Evolutionary conservation across 1,140 invertebrate genomes (phyloP).

Genomic region (Acromyrmex charruanus): DNA sequence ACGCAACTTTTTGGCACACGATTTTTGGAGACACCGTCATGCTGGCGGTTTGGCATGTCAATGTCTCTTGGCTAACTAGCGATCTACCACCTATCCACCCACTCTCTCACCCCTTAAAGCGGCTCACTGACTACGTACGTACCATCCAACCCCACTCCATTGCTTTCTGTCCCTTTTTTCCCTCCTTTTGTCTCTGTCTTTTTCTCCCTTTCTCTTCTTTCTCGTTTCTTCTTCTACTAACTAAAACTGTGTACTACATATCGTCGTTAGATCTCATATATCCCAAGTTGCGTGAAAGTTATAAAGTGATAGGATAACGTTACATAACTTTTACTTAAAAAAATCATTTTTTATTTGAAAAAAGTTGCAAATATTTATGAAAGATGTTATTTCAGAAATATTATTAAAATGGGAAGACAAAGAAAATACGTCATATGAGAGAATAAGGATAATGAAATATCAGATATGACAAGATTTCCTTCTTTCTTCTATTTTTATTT

Average conservation of each 20-base stretch:
- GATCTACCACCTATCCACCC: slow-evolving; percentile 82
- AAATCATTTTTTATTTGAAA: neutral
- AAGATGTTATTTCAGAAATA: neutral
- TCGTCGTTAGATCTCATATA: slow-evolving; percentile 51
- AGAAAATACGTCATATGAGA: no score
- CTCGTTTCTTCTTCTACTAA: slow-evolving; percentile 49
- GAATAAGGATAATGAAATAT: neutral
- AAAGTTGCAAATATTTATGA: neutral
- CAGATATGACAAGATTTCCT: neutral
- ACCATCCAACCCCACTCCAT: slow-evolving; percentile 76
- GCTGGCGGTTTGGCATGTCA: slow-evolving; percentile 81
- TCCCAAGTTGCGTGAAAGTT: slow-evolving; percentile 39
- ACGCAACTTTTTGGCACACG: neutral
- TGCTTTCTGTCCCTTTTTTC: slow-evolving; percentile 70
- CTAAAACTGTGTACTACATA: slow-evolving; percentile 16
- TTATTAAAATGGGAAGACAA: neutral
- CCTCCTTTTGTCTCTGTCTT: slow-evolving; percentile 43
- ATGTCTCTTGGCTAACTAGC: slow-evolving; percentile 84
- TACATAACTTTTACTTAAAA: neutral
- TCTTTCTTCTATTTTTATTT: neutral
- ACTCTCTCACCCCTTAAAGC: slow-evolving; percentile 80
- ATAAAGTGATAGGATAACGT: neutral
- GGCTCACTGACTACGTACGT: slow-evolving; percentile 71
- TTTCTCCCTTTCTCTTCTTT: slow-evolving; percentile 26
- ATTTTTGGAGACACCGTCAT: slow-evolving; percentile 72